phyloP scores from a whole-genome alignment of 2,888 invertebrate genomes.

The Iphiclides podalirius region DNA sequence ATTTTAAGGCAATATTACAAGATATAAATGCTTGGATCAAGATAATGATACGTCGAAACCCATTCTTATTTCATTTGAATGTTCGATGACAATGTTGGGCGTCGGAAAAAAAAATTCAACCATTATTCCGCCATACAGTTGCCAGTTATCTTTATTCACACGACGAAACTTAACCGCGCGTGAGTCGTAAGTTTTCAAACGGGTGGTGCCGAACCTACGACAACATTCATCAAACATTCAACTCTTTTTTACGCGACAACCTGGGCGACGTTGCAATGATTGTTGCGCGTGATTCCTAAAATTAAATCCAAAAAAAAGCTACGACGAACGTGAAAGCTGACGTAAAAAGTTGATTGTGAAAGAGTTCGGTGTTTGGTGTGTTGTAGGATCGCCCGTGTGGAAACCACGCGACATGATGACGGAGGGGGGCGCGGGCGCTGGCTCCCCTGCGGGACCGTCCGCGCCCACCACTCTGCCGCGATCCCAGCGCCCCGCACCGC shows the following conservation, averaged over 20 bases:
- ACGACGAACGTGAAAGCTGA: slow-evolving; percentile 35
- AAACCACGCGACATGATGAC: slow-evolving; percentile 94
- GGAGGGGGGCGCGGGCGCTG: slow-evolving; percentile 60
- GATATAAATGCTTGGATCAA: slow-evolving; percentile 12
- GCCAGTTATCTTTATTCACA: background rate
- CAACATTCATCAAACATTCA: slow-evolving; percentile 81
- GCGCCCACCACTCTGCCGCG: slow-evolving; percentile 70
- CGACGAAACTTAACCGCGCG: slow-evolving; percentile 17
- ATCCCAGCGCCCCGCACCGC: slow-evolving; percentile 70
- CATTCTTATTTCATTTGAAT: slow-evolving; percentile 54
- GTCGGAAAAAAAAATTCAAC: slow-evolving; percentile 36
- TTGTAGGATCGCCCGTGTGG: slow-evolving; percentile 98
- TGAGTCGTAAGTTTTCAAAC: slow-evolving; percentile 27
- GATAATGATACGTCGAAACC: slow-evolving; percentile 16
- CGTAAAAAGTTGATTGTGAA: slow-evolving; percentile 39
- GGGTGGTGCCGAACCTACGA: slow-evolving; percentile 46
- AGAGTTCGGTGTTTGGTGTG: slow-evolving; percentile 83
- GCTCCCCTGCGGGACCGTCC: slow-evolving; percentile 37
- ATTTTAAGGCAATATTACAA: slow-evolving; percentile 26
- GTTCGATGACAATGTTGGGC: slow-evolving; percentile 76
- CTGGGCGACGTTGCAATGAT: slow-evolving; percentile 56
- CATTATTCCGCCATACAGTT: slow-evolving; percentile 16
- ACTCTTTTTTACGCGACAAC: slow-evolving; percentile 71
- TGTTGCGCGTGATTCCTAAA: too few species aligned
- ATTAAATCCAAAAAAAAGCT: too few species aligned